Evolutionary conservation across 35 echinoderm and acorn worm species (phyloP).

Genomic region (Lytechinus variegatus): DNA sequence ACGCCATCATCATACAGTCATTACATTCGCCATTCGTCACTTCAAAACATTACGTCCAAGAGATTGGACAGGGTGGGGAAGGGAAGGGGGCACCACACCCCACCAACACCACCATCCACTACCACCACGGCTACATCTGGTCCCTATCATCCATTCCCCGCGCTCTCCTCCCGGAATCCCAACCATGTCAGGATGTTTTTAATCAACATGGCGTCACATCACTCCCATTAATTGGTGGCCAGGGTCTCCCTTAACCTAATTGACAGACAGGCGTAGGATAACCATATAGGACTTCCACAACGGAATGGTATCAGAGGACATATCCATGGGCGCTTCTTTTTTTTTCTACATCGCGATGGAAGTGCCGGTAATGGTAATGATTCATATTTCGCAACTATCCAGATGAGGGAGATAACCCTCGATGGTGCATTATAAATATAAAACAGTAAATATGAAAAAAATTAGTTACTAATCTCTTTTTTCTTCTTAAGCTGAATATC

Average conservation of each 20-base stretch:
- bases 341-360: background rate
- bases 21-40: background rate
- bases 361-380: background rate
- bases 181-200: slow-evolving; percentile 43
- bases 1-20: background rate
- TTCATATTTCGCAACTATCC: no score
- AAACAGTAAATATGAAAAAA: no score
- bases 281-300: background rate
- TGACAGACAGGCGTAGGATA: slow-evolving; percentile 28
- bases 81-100: background rate
- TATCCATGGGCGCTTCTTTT: background rate
- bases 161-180: slow-evolving; percentile 31
- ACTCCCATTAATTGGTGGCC: background rate
- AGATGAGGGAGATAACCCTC: no score
- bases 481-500: no score
- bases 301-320: background rate
- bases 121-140: slow-evolving; percentile 16
- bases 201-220: slow-evolving; percentile 44
- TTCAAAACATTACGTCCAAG: background rate
- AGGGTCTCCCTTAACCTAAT: background rate
- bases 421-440: no score
- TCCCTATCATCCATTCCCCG: slow-evolving; percentile 23
- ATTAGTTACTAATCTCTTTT: no score
- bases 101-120: background rate
- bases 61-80: background rate